Evolutionary conservation across 2,797 vertebrate genomes (phyloP).

Genomic region (Neosalanx taihuensis): DNA sequence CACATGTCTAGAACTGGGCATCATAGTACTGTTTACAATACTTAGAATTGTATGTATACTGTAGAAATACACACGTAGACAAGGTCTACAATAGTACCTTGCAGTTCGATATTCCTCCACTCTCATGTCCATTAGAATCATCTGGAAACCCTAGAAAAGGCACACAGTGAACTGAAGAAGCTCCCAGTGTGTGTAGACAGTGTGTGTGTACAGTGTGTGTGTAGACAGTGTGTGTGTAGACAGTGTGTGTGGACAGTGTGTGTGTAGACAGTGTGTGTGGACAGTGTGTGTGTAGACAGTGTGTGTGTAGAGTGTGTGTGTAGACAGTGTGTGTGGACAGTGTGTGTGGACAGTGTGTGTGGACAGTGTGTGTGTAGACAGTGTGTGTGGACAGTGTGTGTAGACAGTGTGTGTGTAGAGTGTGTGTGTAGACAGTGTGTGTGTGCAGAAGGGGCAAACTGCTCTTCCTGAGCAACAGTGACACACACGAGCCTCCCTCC

Average conservation of each 20-base stretch:
- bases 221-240: too few relatives aligned
- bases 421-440: too few relatives aligned
- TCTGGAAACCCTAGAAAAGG: constrained; percentile 77
- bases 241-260: too few relatives aligned
- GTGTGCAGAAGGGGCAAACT: background rate
- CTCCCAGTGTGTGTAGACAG: background rate
- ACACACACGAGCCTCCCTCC: background rate
- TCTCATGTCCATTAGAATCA: constrained; percentile 73
- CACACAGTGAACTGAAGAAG: constrained; percentile 77
- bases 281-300: too few relatives aligned
- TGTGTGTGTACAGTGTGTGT: too few relatives aligned
- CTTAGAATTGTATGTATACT: constrained; percentile 11
- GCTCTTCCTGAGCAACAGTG: background rate
- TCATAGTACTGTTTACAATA: constrained; percentile 18
- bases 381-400: too few relatives aligned
- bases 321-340: too few relatives aligned
- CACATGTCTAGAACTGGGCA: constrained; percentile 9
- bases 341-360: too few relatives aligned
- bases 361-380: too few relatives aligned
- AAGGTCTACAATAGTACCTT: constrained; percentile 72
- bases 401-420: too few relatives aligned
- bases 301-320: too few relatives aligned
- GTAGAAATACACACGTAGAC: constrained; percentile 31
- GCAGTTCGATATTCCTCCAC: constrained; percentile 52
- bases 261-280: too few relatives aligned